Evolutionary conservation across 2,113 vertebrate species (phyloP).

Genomic region (Loxodonta africana): DNA sequence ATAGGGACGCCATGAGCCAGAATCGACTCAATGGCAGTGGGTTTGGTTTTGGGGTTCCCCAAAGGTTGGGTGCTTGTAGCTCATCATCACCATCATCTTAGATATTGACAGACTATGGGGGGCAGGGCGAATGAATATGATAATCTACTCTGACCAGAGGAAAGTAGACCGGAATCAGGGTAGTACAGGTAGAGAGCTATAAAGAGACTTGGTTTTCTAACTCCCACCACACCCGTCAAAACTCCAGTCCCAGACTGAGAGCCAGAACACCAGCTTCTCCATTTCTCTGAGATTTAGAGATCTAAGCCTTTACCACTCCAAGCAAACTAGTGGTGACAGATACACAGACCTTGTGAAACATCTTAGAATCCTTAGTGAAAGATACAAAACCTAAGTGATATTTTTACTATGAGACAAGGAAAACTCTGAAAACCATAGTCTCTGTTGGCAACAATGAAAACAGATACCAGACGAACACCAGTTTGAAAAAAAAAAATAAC

Average conservation of each 20-base stretch:
- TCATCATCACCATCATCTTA: background rate
- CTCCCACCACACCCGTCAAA: background rate
- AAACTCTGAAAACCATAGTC: constrained; percentile 39
- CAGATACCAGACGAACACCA: background rate
- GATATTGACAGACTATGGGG: background rate
- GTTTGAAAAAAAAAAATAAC: background rate
- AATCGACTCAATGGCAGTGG: no score
- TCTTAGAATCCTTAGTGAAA: background rate
- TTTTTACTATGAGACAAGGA: background rate
- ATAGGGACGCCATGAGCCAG: no score
- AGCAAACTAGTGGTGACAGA: background rate
- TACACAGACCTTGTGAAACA: background rate
- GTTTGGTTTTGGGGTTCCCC: background rate
- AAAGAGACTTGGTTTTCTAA: background rate
- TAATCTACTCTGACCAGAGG: background rate
- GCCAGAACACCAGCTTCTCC: background rate
- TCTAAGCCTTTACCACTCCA: background rate
- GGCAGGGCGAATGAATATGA: background rate
- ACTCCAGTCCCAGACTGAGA: background rate
- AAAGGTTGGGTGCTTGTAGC: background rate
- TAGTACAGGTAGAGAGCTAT: background rate
- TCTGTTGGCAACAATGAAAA: constrained; percentile 28
- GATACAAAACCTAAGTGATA: background rate
- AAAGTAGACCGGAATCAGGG: background rate
- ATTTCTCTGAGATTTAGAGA: background rate